Conservation (phyloP, 2,797 vertebrate genomes). For the Acanthornis magna region DNA sequence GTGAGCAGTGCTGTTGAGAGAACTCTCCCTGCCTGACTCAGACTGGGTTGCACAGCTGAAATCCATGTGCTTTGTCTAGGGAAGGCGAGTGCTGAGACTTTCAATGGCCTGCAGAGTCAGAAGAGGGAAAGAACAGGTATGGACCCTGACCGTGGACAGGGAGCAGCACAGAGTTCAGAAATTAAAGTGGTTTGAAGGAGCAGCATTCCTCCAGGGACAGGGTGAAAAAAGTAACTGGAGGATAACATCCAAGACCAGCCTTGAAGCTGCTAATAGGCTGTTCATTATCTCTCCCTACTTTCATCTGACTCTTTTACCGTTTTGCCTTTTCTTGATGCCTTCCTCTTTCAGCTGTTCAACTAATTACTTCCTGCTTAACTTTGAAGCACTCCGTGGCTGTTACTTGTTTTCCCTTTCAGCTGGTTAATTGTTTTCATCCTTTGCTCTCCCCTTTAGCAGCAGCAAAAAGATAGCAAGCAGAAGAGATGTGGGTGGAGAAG, state of each 20-base stretch:
- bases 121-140: not conserved
- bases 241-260: not conserved
- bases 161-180: not conserved
- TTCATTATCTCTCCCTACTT: not conserved
- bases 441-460: not conserved
- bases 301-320: not conserved
- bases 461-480: not conserved
- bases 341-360: not conserved
- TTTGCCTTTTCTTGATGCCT: not conserved
- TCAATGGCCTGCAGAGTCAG: not conserved
- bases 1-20: not conserved
- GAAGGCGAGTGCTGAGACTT: not conserved
- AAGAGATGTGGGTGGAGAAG: not conserved
- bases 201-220: not conserved
- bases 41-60: not conserved
- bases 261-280: not conserved
- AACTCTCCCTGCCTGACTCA: not conserved
- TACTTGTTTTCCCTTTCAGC: not conserved
- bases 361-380: conserved; percentile 46
- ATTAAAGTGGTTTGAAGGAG: not conserved
- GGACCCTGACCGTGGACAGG: not conserved
- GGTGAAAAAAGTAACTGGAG: not conserved
- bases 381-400: not conserved
- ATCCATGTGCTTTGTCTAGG: not conserved
- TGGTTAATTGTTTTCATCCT: conserved; percentile 18